A percentile compares a stretch with the other conserved stretches of the same genome.
Conservation (phyloP, 2,113 vertebrate genomes). For the Etheostoma cragini region DNA sequence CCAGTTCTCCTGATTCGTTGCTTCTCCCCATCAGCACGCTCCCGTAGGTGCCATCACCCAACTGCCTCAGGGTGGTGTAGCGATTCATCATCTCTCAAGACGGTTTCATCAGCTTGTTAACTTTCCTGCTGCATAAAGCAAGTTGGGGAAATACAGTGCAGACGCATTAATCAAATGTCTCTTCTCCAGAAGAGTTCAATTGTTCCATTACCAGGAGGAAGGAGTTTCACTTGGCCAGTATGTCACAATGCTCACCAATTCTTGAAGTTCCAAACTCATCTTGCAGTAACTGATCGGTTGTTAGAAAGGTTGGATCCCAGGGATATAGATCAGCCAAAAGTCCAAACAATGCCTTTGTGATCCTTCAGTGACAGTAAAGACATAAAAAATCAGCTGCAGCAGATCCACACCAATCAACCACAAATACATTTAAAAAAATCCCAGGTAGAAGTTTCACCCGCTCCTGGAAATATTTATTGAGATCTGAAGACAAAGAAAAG, state of each 20-base stretch:
- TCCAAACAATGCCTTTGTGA: not conserved
- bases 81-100: slow-evolving; percentile 90
- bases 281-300: slow-evolving; percentile 29
- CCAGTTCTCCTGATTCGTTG: slow-evolving; percentile 95
- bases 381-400: not conserved
- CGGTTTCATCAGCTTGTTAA: slow-evolving; percentile 52
- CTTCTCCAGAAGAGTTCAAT: slow-evolving; percentile 8
- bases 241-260: slow-evolving; percentile 8
- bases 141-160: not conserved
- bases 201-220: slow-evolving; percentile 5
- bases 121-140: slow-evolving; percentile 15
- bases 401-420: not conserved
- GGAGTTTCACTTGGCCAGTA: not conserved
- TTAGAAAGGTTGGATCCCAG: not conserved
- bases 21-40: slow-evolving; percentile 96
- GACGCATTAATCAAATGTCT: slow-evolving; percentile 8
- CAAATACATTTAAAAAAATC: not conserved
- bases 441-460: not conserved
- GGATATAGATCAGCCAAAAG: slow-evolving; percentile 22
- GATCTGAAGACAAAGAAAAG: not conserved
- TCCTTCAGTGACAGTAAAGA: slow-evolving; percentile 28
- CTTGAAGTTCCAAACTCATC: slow-evolving; percentile 53
- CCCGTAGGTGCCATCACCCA: slow-evolving; percentile 97
- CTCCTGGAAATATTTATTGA: slow-evolving; percentile 2
- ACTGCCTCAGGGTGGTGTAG: slow-evolving; percentile 93